phyloP scores from a whole-genome alignment of 53 echinoderm and acorn worm species.

The Glandiceps talaboti region DNA sequence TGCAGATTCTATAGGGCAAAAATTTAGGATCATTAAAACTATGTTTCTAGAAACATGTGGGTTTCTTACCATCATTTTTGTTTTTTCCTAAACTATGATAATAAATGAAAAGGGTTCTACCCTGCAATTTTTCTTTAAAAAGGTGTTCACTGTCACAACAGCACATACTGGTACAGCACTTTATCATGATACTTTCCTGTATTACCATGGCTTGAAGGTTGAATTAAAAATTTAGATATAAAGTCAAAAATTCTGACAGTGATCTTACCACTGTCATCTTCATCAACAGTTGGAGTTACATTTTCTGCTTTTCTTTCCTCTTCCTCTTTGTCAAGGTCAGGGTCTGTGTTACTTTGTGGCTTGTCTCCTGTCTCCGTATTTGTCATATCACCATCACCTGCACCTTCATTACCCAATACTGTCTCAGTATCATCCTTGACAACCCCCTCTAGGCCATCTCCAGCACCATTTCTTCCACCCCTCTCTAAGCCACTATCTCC shows the following conservation, averaged over 20 bases:
- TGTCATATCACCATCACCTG: neutral
- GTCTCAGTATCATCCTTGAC: neutral
- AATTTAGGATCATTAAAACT: too few species aligned
- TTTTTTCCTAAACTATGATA: too few species aligned
- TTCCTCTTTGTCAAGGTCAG: too few species aligned
- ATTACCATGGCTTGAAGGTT: neutral
- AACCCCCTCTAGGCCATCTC: neutral
- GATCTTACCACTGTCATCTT: neutral
- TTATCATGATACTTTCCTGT: neutral
- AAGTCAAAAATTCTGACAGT: constrained; percentile 3
- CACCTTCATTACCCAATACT: neutral
- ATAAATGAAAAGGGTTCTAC: neutral
- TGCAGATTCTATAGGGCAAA: constrained; percentile 6
- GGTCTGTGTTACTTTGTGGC: too few species aligned
- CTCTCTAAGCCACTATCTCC: neutral
- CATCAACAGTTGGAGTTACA: neutral
- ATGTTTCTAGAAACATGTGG: too few species aligned
- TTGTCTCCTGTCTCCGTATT: neutral
- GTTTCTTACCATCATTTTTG: neutral
- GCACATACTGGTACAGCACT: too few species aligned
- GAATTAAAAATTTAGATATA: neutral
- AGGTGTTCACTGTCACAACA: neutral
- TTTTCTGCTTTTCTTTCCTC: too few species aligned
- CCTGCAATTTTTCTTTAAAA: neutral
- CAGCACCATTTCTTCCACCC: neutral